These are phyloP conservation scores for Centrocercus urophasianus DNA, from an alignment of 2,113 vertebrate genomes.

Conservation along the genomic window DNA sequence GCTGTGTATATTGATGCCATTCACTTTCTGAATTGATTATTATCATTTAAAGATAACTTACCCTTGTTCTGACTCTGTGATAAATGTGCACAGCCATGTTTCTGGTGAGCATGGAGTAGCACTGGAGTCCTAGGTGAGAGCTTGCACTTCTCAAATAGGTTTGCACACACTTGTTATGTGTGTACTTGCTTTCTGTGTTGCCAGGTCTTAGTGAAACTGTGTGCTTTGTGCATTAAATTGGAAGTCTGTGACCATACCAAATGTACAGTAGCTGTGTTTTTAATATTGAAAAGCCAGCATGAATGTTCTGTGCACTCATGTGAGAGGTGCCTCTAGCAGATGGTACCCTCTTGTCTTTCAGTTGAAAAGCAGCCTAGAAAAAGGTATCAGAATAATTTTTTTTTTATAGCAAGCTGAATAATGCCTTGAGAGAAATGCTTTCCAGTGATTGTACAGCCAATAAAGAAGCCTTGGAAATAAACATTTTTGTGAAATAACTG, in stretches of 20 bases:
- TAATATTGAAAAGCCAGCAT: background rate
- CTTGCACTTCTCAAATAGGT: background rate
- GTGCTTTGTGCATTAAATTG: background rate
- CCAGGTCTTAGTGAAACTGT: background rate
- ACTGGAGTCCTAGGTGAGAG: background rate
- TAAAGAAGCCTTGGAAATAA: slow-evolving; percentile 31
- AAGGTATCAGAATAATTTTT: slow-evolving; percentile 42
- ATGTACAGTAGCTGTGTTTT: background rate
- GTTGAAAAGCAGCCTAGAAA: slow-evolving; percentile 18
- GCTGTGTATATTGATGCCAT: background rate
- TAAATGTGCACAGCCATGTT: background rate
- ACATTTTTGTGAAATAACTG: slow-evolving; percentile 40
- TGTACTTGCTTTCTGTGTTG: background rate
- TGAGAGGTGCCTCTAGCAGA: background rate
- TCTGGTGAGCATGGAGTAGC: background rate
- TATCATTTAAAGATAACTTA: background rate
- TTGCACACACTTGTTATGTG: accelerated
- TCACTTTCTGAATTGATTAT: background rate
- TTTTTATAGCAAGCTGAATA: background rate
- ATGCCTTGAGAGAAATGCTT: background rate
- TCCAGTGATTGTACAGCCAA: slow-evolving; percentile 9
- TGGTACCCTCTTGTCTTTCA: background rate
- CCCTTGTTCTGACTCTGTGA: background rate
- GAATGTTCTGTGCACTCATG: background rate
- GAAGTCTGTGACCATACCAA: background rate